A percentile compares a stretch with the other conserved stretches of the same genome.
Evolutionary conservation across 2,113 vertebrate species (phyloP).

Genomic region (Sorex fumeus): DNA sequence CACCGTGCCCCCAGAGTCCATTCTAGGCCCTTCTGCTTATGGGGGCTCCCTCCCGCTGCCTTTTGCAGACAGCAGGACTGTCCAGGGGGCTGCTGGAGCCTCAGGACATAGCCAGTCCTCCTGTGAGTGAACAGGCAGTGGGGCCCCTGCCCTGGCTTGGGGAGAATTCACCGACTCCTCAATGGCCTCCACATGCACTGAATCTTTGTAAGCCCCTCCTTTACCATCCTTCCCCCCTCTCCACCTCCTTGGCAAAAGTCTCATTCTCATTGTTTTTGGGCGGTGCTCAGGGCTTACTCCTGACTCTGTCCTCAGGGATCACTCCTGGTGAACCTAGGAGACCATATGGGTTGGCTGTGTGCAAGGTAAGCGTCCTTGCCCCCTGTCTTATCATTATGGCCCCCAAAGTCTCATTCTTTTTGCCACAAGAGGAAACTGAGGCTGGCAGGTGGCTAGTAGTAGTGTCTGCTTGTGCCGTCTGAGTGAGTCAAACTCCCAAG

Average conservation of each 20-base stretch:
- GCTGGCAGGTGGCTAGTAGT: neutral
- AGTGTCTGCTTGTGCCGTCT: neutral
- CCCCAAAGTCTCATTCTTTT: neutral
- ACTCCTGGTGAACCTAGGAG: too few relatives aligned
- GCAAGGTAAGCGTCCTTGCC: neutral
- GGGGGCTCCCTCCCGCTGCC: neutral
- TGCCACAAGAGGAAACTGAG: neutral
- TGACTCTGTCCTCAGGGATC: too few relatives aligned
- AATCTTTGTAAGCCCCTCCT: neutral
- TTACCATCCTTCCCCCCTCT: neutral
- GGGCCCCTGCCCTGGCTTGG: neutral
- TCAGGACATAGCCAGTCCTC: neutral
- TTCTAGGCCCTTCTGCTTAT: neutral
- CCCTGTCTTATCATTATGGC: accelerated
- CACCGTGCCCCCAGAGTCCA: neutral
- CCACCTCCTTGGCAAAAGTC: too few relatives aligned
- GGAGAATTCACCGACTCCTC: neutral
- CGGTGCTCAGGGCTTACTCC: too few relatives aligned
- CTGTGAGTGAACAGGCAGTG: neutral
- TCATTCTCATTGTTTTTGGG: too few relatives aligned
- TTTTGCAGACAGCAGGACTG: neutral
- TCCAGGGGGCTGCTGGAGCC: neutral
- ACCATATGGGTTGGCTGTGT: too few relatives aligned
- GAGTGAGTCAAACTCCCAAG: neutral
- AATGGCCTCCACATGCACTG: too few relatives aligned